Conservation (phyloP, 1,140 invertebrate species). For the Pogonomyrmex californicus region DNA sequence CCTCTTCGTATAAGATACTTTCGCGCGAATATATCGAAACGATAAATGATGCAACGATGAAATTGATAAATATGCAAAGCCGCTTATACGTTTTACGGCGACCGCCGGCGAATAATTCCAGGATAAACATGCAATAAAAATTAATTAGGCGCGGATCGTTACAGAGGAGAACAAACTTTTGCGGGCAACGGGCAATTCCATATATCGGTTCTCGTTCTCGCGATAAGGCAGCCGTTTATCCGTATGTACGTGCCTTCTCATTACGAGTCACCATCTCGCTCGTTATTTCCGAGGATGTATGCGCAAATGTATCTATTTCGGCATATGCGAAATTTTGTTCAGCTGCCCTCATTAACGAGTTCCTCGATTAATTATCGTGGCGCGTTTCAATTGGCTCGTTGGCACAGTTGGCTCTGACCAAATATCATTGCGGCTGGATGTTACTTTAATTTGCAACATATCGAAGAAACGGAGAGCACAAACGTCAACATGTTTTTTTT, state of each 20-base stretch:
- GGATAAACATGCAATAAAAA: conserved; percentile 37
- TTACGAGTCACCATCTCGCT: conserved; percentile 34
- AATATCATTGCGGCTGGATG: conserved; percentile 28
- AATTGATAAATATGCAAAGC: conserved; percentile 44
- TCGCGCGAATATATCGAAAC: background rate
- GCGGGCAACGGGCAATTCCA: background rate
- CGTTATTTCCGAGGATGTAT: conserved; percentile 26
- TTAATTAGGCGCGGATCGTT: conserved; percentile 40
- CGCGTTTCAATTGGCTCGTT: background rate
- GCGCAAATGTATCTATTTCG: background rate
- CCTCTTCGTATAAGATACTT: background rate
- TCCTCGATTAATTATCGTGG: conserved; percentile 57
- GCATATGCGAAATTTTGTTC: conserved; percentile 38
- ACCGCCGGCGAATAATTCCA: background rate
- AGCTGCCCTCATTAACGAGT: conserved; percentile 54
- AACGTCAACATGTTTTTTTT: background rate
- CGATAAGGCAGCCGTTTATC: background rate
- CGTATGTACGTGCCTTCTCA: background rate
- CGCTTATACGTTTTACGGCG: background rate
- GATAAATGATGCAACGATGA: background rate
- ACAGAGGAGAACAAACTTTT: conserved; percentile 17
- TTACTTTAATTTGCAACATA: conserved; percentile 23
- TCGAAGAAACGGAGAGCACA: background rate
- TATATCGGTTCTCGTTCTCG: background rate
- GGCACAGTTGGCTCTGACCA: background rate